Evolutionary conservation across 2,888 invertebrate genomes (phyloP), one percentile per base, ranked within the genome.

Genomic region (Unio pictorum): DNA sequence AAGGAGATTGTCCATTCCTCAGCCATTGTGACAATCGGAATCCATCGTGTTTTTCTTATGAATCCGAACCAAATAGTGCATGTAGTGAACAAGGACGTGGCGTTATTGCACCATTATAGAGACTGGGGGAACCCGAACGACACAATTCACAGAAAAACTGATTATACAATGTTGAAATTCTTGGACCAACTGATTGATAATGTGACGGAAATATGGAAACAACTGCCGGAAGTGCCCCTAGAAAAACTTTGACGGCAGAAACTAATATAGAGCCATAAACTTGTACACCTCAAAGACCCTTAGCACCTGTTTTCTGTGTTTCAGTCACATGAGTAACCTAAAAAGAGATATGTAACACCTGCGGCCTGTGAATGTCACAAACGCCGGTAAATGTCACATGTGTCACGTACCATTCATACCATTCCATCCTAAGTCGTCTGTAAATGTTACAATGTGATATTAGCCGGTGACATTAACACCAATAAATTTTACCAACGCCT

Each of bases 41-140:
- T 86, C 28, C 86, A 86, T 61, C 75, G 78, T 55, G 72, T 83
- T 8, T 79, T 78, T 75, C 56, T 55, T 8, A 61, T 68, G 23
- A 61, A 75, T 1, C 30, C 69, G 0, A 71, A 70, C 0, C 30
- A 64, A 1, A 65, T 61, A 17, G 60, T 59, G 4, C 58, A 66
- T 11, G 66, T 68, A 15, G 73, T 82, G 0, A 59, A 68, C 0
- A 63, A 66, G 8, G 57, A 61, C 11, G 67, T 71, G 6, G 85
- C 75, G 1, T 63, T 81, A 18, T 72, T 85, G 56, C 83, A 85
- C 60, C 86, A 86, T 64, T 86, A 85, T 71, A 72, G 86, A 55
- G 73, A 72, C 68, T 84, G 81, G 82, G 73, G 76, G 60, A 73
- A 75, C 34, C 77, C 79, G 0, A 59, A 59, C 5, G 80, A 80